Base-by-base conservation (phyloP, 64 coral and sea anemone species). In the Actinia equina region DNA sequence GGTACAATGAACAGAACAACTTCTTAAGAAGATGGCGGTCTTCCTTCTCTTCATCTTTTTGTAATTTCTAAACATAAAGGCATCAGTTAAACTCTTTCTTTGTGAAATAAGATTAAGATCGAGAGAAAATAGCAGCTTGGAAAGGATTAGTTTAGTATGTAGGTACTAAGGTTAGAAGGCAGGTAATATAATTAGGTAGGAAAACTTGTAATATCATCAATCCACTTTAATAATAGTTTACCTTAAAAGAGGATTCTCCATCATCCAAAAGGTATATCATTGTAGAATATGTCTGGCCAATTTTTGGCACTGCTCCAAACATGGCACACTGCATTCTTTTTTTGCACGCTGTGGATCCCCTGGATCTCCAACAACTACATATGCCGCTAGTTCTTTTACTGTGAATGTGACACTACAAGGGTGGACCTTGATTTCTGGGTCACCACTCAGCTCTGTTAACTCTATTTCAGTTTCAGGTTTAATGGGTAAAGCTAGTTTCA, bases 241-340 rank as follows among this genome's bases (percentile, higher is more conserved):
- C 90, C 90, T 83, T 57, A 20, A 87, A 12, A 20, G 90, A 92
- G 45, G 90, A 59, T 71, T 92, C 90, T 54, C 85, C 79, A 83
- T 92, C 90, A 87, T 92, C 90, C 49, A 92, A 87, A 12, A 92
- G 15, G 22, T 92, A 92, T 7, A 86, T 19, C 10, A 71, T 83
- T 23, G 41, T 77, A 22, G 77, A 56, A 57, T 82, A 86, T 58
- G 63, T 41, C 18, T 63, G 56, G 69, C 80, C 80, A 71, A 71
- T 59, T 49, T 17, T 86, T 18, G 77, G 77, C 43, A 71, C 77
- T 56, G 58, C 84, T 57, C 84, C 90, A 92, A 92, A 87, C 6
- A 87, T 78, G 8, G 85, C 90, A 83, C 85, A 83, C 58, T 82
- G 45, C 27, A 92, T 54, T 60, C 90, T 82, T 78, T 92, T 26